Evolutionary conservation across 2,888 invertebrate species (phyloP).

Genomic region (Tinea trinotella): DNA sequence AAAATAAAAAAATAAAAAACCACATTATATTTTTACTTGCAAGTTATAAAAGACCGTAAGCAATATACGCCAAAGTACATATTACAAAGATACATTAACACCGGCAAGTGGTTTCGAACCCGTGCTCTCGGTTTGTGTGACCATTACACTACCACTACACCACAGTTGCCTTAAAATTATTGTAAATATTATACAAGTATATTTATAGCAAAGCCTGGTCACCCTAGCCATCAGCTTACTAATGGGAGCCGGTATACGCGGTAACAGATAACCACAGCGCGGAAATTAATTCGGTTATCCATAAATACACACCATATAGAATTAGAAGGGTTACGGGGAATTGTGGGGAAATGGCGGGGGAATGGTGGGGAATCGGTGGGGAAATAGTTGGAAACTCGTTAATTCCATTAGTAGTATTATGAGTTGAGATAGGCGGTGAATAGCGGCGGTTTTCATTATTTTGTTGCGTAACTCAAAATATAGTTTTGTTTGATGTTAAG

Average conservation of each 20-base stretch:
- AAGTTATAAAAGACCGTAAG: no score
- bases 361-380: neutral
- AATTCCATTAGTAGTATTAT: neutral
- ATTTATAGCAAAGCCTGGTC: neutral
- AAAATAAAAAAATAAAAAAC: neutral
- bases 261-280: slow-evolving; percentile 30
- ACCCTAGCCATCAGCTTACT: slow-evolving; percentile 21
- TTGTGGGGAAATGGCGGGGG: neutral
- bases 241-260: slow-evolving; percentile 33
- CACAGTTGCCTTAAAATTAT: no score
- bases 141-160: no score
- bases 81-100: no score
- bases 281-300: slow-evolving; percentile 35
- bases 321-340: slow-evolving; percentile 13
- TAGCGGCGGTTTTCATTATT: neutral
- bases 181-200: no score
- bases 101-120: no score
- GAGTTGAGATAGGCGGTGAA: neutral
- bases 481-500: neutral
- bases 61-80: no score
- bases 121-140: no score
- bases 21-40: no score
- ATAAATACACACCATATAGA: slow-evolving; percentile 15
- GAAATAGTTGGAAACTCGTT: neutral
- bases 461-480: neutral